Percentiles rank a stretch among this genome's conserved stretches.
phyloP scores from a whole-genome alignment of 2,888 invertebrate species.

The Leptogaster cylindrica region DNA sequence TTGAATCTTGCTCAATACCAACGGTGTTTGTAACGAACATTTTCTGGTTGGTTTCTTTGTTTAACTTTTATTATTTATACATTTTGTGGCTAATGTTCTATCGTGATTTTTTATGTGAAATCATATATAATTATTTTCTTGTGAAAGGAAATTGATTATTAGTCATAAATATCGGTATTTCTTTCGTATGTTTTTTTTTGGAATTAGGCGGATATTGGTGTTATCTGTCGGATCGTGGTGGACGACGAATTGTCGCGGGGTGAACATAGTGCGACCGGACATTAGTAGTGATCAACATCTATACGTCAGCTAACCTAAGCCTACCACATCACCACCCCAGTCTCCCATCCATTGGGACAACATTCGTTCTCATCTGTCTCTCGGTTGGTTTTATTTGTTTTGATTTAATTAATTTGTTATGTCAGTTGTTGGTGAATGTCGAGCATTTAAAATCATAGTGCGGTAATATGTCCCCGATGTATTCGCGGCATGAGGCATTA shows the following conservation, averaged over 20 bases:
- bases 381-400: conserved; percentile 20
- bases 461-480: neutral
- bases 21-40: neutral
- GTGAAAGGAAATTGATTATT: conserved; percentile 28
- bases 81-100: conserved; percentile 6
- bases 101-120: neutral
- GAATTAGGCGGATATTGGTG: too few relatives aligned
- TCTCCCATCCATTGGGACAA: neutral
- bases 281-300: too few relatives aligned
- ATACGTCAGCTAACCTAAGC: too few relatives aligned
- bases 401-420: conserved; percentile 12
- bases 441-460: conserved; percentile 2
- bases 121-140: conserved; percentile 16
- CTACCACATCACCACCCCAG: too few relatives aligned
- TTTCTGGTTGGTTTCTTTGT: neutral
- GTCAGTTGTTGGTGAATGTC: conserved; percentile 4
- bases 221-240: too few relatives aligned
- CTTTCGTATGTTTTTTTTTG: too few relatives aligned
- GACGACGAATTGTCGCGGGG: too few relatives aligned
- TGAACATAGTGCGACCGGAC: too few relatives aligned
- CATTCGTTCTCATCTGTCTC: conserved; percentile 4
- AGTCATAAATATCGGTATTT: neutral
- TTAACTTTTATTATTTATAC: too few relatives aligned
- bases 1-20: conserved; percentile 10
- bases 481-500: neutral